Percentiles rank a stretch among this genome's conserved stretches.
Evolutionary conservation across 2,888 invertebrate species (phyloP).

Genomic region (Andrena chrysosceles): DNA sequence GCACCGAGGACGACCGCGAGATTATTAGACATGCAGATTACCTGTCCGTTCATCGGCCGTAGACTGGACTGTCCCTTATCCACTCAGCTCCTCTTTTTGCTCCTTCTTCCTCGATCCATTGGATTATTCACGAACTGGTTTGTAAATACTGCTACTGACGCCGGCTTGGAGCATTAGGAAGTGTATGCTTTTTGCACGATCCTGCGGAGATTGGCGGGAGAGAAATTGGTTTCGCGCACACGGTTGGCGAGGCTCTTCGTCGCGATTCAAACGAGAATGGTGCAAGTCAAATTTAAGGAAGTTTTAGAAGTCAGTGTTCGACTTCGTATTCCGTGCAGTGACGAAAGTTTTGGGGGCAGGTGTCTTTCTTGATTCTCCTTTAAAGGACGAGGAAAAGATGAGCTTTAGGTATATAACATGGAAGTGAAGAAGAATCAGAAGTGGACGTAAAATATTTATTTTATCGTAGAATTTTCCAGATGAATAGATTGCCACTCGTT

Average conservation of each 20-base stretch:
- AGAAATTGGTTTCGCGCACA: constrained; percentile 24
- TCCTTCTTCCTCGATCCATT: constrained; percentile 12
- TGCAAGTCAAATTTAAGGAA: too few relatives aligned
- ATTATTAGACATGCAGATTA: constrained; percentile 78
- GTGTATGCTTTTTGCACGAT: constrained; percentile 5
- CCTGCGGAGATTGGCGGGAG: constrained; percentile 9
- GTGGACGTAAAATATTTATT: too few relatives aligned
- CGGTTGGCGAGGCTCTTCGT: neutral
- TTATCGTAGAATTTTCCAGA: too few relatives aligned
- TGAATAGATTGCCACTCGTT: too few relatives aligned
- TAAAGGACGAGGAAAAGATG: too few relatives aligned
- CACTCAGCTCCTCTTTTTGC: constrained; percentile 29
- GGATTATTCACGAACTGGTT: constrained; percentile 35
- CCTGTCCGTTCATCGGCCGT: constrained; percentile 73
- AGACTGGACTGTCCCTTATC: constrained; percentile 65
- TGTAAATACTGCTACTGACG: constrained; percentile 27
- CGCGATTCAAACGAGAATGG: neutral
- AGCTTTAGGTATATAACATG: too few relatives aligned
- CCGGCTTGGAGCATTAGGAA: constrained; percentile 22
- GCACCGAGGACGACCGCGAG: constrained; percentile 57
- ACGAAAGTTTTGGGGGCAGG: too few relatives aligned
- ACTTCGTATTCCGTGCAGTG: too few relatives aligned
- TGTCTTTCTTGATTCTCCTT: too few relatives aligned
- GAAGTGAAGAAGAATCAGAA: too few relatives aligned
- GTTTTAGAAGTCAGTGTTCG: too few relatives aligned